These are phyloP conservation scores for Lipotes vexillifer DNA, from an alignment of 2,113 vertebrate genomes.

Conservation along the genomic window DNA sequence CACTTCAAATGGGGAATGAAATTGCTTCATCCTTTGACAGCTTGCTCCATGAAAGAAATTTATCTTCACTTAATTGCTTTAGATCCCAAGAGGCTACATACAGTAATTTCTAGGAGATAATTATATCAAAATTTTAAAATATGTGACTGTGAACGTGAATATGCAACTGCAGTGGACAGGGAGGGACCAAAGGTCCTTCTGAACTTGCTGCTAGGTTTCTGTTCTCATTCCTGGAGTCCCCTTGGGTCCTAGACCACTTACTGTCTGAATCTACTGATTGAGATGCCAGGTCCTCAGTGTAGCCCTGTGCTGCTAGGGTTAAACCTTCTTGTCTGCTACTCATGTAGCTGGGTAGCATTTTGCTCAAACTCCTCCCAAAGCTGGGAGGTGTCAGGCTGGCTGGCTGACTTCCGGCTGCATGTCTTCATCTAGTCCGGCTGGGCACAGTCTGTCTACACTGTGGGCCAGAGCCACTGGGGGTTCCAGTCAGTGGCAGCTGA, in stretches of 20 bases:
- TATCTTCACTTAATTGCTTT: constrained; percentile 88
- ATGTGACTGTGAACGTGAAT: constrained; percentile 75
- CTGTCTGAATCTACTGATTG: constrained; percentile 34
- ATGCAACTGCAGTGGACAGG: constrained; percentile 63
- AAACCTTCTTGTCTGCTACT: constrained; percentile 22
- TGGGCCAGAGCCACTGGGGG: constrained; percentile 49
- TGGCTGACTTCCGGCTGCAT: constrained; percentile 19
- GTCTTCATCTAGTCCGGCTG: constrained; percentile 8
- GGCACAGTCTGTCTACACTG: constrained; percentile 60
- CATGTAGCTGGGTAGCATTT: neutral
- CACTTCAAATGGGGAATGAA: constrained; percentile 88
- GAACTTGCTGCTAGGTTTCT: constrained; percentile 49
- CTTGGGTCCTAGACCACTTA: constrained; percentile 37
- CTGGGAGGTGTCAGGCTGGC: neutral
- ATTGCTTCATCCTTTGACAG: constrained; percentile 90
- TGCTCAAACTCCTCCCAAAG: neutral
- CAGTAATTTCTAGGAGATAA: constrained; percentile 85
- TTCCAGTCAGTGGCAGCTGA: constrained; percentile 71
- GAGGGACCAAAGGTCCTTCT: constrained; percentile 21
- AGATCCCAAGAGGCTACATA: constrained; percentile 82
- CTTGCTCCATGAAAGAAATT: constrained; percentile 87
- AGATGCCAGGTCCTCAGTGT: neutral
- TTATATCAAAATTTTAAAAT: constrained; percentile 84
- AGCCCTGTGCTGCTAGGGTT: neutral
- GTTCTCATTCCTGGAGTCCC: constrained; percentile 24